Base-by-base conservation (phyloP, 2,113 vertebrate species). In the Hippocampus comes region DNA sequence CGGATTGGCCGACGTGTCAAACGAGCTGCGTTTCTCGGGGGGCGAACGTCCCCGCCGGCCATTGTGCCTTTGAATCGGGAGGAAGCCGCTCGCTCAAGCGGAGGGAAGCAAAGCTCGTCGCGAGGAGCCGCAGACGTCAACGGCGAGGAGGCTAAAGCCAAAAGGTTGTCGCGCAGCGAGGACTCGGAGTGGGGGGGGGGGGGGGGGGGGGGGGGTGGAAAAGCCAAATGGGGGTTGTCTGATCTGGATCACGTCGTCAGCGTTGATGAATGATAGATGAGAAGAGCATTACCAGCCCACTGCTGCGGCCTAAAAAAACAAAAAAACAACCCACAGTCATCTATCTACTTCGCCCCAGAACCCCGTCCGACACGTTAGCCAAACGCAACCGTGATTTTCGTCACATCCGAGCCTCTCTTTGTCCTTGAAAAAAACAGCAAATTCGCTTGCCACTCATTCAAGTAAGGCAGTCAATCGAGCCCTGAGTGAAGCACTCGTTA, bases 1-100 rank as follows among this genome's bases (percentile, higher is more conserved):
- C 86, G 84, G 88, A 91, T 90, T 89, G 90, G 85, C 78, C 67
- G 66, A 82, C 73, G 43, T 74, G 84, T 25, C 84, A 86, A 78
- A 78, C 70, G 60, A 83, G 72, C 65, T 7, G 11, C 78, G 76
- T 84, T 74, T 82, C 85, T 82, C 77, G 83, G 82, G 30, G 25
- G 11, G 57, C 4, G 82, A 84, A 84, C 85, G 82, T 85, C 76
- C 83, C 88, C 21, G 25, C 63, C 74, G 78, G 84, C 82, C 83
- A 81, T 82, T 85, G 68, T 82, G 79, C 55, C 65, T 72, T 68
- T 41, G 34, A 83, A 84, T 87, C 56, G 15, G 23, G 8, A 67
- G 43, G 30, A 75, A 60, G 43, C 69, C 41, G 60, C 15, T 75
- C 51, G 56, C 12, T 72, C 51, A 55, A 51, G 20, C 51, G 1